Base-by-base conservation (phyloP, 2,113 vertebrate species). In the Platichthys flesus region DNA sequence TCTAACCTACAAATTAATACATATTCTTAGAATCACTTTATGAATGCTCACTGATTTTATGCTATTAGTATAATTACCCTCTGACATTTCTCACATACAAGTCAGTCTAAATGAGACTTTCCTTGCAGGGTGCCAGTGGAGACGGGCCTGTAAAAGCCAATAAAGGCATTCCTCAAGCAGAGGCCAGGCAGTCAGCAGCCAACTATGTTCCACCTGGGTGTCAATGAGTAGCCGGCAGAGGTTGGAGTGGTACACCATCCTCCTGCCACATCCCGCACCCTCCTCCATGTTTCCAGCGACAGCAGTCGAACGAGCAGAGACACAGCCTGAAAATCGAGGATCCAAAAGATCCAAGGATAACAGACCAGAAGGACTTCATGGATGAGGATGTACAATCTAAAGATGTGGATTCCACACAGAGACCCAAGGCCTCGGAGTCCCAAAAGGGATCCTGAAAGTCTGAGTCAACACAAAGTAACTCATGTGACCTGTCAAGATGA, bases 141-240 rank as follows among this genome's bases (percentile, higher is more conserved):
- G 57, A 42, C 42, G 40, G 37, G 66, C 45, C 60, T 68, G 76
- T 59, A 51, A 79, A 76, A 76, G 79, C 52, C 67, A 67, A 73
- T 83, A 75, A 83, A 81, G 67, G 76, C 75, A 87, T 89, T 88
- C 81, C 86, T 75, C 84, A 84, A 45, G 51, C 62, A 72, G 71
- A 66, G 35, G 62, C 56, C 52, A 70, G 69, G 47, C 60, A 63
- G 83, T 93, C 87, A 91, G 72, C 56, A 9, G 58, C 66, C 55
- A 54, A 82, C 78, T 86, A 92, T 92, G 84, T 91, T 73, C 81
- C 89, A 88, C 88, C 70, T 76, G 68, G 83, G 90, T 92, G 91
- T 86, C 42, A 91, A 66, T 49, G 63, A 79, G 66, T 54, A 71
- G 66, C 71, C 56, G 28, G 28, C 59, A 68, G 67, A 28, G 62